These are phyloP conservation scores for Maniola hyperantus DNA, from an alignment of 2,888 invertebrate genomes.

Conservation along the genomic window DNA sequence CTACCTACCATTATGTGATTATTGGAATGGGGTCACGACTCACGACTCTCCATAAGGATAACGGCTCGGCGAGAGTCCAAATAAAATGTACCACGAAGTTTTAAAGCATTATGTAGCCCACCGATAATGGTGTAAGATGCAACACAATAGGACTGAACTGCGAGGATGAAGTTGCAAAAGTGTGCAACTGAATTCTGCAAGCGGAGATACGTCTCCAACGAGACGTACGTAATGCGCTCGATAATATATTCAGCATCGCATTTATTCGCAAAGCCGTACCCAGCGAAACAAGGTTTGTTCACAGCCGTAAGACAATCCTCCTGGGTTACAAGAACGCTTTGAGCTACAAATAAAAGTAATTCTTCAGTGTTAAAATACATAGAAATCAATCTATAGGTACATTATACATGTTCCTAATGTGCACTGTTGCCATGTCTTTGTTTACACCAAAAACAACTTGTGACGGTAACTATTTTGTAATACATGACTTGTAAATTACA, in stretches of 20 bases:
- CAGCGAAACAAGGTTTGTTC: slow-evolving; percentile 73
- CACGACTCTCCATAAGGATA: too few species aligned
- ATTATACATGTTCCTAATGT: too few species aligned
- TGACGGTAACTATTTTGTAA: too few species aligned
- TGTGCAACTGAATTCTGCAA: slow-evolving; percentile 56
- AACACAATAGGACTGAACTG: slow-evolving; percentile 38
- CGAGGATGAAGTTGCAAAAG: slow-evolving; percentile 45
- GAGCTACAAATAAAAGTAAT: slow-evolving; percentile 28
- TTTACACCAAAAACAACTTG: too few species aligned
- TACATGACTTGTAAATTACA: too few species aligned
- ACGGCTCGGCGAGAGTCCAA: not conserved
- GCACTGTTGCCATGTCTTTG: too few species aligned
- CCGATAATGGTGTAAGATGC: slow-evolving; percentile 37
- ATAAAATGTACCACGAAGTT: slow-evolving; percentile 18
- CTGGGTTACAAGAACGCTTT: slow-evolving; percentile 52
- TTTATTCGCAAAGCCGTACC: slow-evolving; percentile 72
- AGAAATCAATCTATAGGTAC: not conserved
- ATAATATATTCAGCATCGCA: slow-evolving; percentile 78
- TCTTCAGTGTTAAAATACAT: not conserved
- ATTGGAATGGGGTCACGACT: too few species aligned
- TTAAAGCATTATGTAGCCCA: slow-evolving; percentile 27
- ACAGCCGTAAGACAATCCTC: slow-evolving; percentile 62
- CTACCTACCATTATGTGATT: too few species aligned
- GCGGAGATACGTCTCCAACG: slow-evolving; percentile 69
- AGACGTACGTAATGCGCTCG: slow-evolving; percentile 74